A percentile compares a stretch with the other conserved stretches of the same genome.
Evolutionary conservation across 2,113 vertebrate species (phyloP).

Genomic region (Electrona antarctica): DNA sequence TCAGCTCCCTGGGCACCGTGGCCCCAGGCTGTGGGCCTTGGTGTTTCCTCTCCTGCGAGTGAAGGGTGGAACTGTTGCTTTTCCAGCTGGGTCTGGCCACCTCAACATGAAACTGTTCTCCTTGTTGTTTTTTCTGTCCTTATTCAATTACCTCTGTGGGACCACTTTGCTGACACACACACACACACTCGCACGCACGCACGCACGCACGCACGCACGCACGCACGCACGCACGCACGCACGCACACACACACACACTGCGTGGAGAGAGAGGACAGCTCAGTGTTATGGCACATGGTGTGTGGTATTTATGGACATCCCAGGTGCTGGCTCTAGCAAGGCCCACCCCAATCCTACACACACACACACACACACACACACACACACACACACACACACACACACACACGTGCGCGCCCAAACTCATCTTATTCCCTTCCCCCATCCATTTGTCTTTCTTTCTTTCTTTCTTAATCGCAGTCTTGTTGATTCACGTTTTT

Average conservation of each 20-base stretch:
- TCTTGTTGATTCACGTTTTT: conserved; percentile 45
- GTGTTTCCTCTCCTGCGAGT: conserved; percentile 49
- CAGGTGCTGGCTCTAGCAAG: conserved; percentile 45
- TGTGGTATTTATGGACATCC: conserved; percentile 61
- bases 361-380: neutral
- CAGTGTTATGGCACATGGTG: conserved; percentile 48
- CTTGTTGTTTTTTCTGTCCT: conserved; percentile 55
- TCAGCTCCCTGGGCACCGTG: conserved; percentile 44
- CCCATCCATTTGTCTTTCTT: neutral
- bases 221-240: conserved; percentile 17
- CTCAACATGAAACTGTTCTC: conserved; percentile 37
- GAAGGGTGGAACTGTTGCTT: conserved; percentile 71
- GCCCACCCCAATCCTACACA: neutral
- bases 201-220: conserved; percentile 19
- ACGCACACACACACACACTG: conserved; percentile 3
- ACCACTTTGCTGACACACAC: conserved; percentile 27
- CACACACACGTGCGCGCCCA: neutral
- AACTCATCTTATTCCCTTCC: too few species aligned
- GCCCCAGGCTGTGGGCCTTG: conserved; percentile 35
- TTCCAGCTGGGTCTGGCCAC: conserved; percentile 78
- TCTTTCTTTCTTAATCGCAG: conserved; percentile 1
- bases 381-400: neutral
- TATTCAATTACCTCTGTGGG: conserved; percentile 60
- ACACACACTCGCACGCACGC: neutral
- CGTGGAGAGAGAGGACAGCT: conserved; percentile 28